A percentile compares a stretch with the other conserved stretches of the same genome.
These are phyloP conservation scores for Neotoxoptera formosana DNA, from an alignment of 1,140 invertebrate species.

Conservation along the genomic window DNA sequence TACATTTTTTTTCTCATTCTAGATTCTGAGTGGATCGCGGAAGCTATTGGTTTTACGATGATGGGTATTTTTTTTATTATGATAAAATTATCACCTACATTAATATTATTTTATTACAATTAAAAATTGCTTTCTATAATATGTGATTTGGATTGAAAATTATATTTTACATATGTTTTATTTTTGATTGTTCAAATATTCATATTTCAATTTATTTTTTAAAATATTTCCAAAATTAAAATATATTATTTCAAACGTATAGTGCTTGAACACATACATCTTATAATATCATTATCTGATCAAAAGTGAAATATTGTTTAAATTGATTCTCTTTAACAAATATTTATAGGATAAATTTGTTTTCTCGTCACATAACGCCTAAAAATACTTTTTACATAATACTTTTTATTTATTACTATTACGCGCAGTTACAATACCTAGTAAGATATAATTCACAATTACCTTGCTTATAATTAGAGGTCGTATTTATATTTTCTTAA, in stretches of 20 bases:
- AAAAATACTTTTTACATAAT: too few relatives aligned
- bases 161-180: neutral
- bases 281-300: neutral
- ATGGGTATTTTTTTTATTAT: slow-evolving; percentile 33
- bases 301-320: neutral
- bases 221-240: neutral
- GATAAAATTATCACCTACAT: neutral
- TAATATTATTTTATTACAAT: neutral
- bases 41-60: slow-evolving; percentile 19
- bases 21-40: slow-evolving; percentile 35
- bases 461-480: too few relatives aligned
- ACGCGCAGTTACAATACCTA: too few relatives aligned
- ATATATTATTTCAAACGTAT: neutral
- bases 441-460: too few relatives aligned
- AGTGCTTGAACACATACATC: neutral
- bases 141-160: neutral
- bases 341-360: too few relatives aligned
- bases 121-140: neutral
- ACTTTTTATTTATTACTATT: too few relatives aligned
- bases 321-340: neutral
- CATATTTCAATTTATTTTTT: neutral
- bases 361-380: too few relatives aligned
- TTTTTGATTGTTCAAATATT: neutral
- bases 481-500: too few relatives aligned
- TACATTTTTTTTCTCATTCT: slow-evolving; percentile 43